A percentile compares a stretch with the other conserved stretches of the same genome.
Conservation (phyloP, 2,888 invertebrate genomes). For the Norana najaformis region DNA sequence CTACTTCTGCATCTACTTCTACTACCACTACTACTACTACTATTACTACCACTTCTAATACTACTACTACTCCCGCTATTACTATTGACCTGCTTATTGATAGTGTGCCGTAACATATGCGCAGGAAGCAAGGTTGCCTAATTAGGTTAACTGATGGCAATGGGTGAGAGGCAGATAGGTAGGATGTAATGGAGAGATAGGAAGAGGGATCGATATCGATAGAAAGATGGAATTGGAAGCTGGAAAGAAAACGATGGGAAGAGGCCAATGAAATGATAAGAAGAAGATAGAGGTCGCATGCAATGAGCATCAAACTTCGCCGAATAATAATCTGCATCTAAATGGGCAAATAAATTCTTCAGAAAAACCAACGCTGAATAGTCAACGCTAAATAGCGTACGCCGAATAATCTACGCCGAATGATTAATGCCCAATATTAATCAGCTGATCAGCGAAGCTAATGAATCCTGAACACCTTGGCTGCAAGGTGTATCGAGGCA, state of each 20-base stretch:
- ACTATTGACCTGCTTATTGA: not conserved
- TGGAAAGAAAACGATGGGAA: not conserved
- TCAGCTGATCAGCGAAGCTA: not conserved
- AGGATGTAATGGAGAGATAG: too few relatives aligned
- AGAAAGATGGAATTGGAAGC: too few relatives aligned
- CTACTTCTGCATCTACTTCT: not conserved
- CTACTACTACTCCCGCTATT: not conserved
- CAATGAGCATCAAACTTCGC: too few relatives aligned
- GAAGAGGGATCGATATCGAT: not conserved
- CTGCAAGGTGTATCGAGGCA: not conserved
- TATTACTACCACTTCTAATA: not conserved
- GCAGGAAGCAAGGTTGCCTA: not conserved
- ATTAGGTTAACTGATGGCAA: not conserved
- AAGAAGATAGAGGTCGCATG: not conserved
- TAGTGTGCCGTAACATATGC: not conserved
- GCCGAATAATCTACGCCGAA: not conserved
- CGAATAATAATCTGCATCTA: too few relatives aligned
- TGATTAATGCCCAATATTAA: not conserved
- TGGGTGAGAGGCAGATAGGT: too few relatives aligned
- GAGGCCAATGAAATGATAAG: not conserved
- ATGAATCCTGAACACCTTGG: not conserved
- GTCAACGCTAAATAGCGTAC: not conserved
- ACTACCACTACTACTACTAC: not conserved
- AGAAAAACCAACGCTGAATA: too few relatives aligned
- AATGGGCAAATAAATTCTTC: too few relatives aligned